Base-by-base conservation (phyloP, 2,888 invertebrate species). In the Eupithecia tripunctaria region DNA sequence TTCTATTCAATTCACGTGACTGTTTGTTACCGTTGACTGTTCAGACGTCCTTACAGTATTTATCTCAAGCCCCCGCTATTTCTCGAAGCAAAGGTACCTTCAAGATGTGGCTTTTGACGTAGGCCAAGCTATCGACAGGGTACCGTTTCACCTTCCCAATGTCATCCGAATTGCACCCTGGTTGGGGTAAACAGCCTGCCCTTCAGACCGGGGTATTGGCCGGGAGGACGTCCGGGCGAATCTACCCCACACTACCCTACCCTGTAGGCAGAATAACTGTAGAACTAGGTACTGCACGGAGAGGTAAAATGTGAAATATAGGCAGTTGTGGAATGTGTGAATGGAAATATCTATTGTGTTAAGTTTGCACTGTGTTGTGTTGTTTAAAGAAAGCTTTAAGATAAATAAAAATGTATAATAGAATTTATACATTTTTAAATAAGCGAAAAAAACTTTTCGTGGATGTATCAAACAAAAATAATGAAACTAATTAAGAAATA, bases 171-270 rank as follows among this genome's bases (percentile, higher is more conserved):
- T 41, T 71, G 75, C 73, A 71, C 68, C 71, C 73, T 60, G 70
- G 36, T 47, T 25, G 41, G 71, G 64, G 71, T 67, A 71, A 75
- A 67, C 70, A 72, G 71, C 67, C 67, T 76, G 82, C 82, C 85
- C 85, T 85, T 82, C 85, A 85, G 84, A 84, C 68, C 60, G 68
- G 79, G 84, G 81, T 72, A 82, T 82, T 80, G 83, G 78, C 84
- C 79, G 64, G 38, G 59, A 71, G 77, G 76, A 78, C 77, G 77
- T 76, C 77, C 77, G 75, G 74, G 43, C 72, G 67, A 12, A 38
- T 66, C 51, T 60, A 71, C 51, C 62, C 32, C 27, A 51, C 41
- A 43, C 27, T 51, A 36, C 64, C 43, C 41, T 51, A 36, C 64
- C 43, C 27, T 3, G 36, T 27, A 15, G 60, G 60, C 29, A 60